Base-by-base conservation (phyloP, 2,113 vertebrate genomes). In the Lucifuga dentata region DNA sequence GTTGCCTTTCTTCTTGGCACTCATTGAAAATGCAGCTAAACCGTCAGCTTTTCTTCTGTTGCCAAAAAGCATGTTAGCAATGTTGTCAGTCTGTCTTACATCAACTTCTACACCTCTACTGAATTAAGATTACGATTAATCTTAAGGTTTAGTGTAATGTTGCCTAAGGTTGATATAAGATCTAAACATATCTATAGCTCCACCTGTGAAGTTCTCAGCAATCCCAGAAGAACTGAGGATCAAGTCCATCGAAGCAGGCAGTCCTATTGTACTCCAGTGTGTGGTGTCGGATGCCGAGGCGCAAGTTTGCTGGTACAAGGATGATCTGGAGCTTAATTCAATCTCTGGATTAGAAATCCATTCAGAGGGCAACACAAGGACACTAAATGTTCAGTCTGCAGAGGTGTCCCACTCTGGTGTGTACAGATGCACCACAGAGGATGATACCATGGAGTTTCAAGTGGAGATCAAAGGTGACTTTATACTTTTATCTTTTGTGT, bases 391-490 rank as follows among this genome's bases (percentile, higher is more conserved):
- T 85, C 84, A 89, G 39, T 87, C 86, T 53, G 90, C 91, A 77
- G 87, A 88, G 43, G 71, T 73, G 58, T 78, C 85, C 67, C 88
- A 97, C 0, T 83, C 91, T 50, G 93, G 93, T 71, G 83, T 91
- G 57, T 95, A 94, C 79, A 88, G 73, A 80, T 94, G 93, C 73
- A 86, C 84, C 50, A 89, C 93, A 49, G 81, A 83, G 53, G 91
- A 93, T 70, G 93, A 94, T 86, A 65, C 81, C 39, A 45, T 91
- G 73, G 88, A 90, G 57, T 95, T 94, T 89, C 90, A 87, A 60
- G 93, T 95, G 81, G 90, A 90, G 29, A 91, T 95, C 68, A 89
- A 89, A 90, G 93, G 94, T 95, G 89, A 94, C 73, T 88, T 88
- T 83, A 49, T 49, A 60, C 57, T 81, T 81, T 89, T 75, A 46